A percentile compares a stretch with the other conserved stretches of the same genome.
These are phyloP conservation scores for Cephus nigrinus DNA, from an alignment of 2,888 invertebrate genomes.

Conservation along the genomic window DNA sequence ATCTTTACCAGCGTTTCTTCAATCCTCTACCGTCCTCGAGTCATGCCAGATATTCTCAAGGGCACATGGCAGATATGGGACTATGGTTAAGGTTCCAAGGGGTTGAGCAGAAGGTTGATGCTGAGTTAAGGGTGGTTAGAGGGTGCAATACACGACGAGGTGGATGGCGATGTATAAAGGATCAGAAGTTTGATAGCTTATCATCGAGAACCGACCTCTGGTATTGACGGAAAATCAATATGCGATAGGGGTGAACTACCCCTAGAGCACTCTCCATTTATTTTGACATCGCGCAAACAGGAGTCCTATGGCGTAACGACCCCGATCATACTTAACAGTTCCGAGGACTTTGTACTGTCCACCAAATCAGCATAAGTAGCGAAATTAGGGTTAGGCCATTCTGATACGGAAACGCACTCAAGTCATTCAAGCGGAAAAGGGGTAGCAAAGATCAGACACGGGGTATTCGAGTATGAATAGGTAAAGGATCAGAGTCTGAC, in stretches of 20 bases:
- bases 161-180: slow-evolving; percentile 15
- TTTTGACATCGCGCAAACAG: slow-evolving; percentile 16
- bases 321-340: neutral
- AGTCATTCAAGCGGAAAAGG: neutral
- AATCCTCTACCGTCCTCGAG: neutral
- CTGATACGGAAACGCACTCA: neutral
- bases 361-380: neutral
- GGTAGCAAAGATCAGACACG: neutral
- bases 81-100: neutral
- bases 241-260: slow-evolving; percentile 32
- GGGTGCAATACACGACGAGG: neutral
- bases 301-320: neutral
- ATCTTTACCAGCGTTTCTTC: neutral
- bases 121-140: neutral
- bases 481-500: neutral
- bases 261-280: slow-evolving; percentile 31
- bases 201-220: slow-evolving; percentile 39
- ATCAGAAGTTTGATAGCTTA: slow-evolving; percentile 35
- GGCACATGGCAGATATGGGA: neutral
- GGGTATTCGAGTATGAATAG: neutral
- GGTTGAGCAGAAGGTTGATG: neutral
- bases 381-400: neutral
- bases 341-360: neutral
- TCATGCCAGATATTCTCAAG: neutral
- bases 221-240: slow-evolving; percentile 46